A percentile compares a stretch with the other conserved stretches of the same genome.
Evolutionary conservation across 2,113 vertebrate species (phyloP).

Genomic region (Paralichthys olivaceus): DNA sequence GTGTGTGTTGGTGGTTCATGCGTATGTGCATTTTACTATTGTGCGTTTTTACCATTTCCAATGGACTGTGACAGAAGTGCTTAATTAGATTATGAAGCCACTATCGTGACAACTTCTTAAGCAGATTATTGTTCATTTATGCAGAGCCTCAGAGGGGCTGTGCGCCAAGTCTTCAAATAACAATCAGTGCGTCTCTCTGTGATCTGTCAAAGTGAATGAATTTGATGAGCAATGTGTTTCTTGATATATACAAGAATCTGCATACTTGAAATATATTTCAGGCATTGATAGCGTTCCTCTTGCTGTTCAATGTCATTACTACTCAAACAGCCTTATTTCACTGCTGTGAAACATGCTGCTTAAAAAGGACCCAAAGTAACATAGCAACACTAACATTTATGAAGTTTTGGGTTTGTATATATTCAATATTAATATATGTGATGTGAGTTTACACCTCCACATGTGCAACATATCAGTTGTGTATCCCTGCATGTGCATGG

Average conservation of each 20-base stretch:
- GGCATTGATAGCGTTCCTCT: not conserved
- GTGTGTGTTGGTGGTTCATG: conserved; percentile 1
- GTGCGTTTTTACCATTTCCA: conserved; percentile 39
- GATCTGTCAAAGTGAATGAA: conserved; percentile 38
- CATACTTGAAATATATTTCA: conserved; percentile 5
- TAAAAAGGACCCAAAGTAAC: not conserved
- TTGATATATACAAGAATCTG: conserved; percentile 6
- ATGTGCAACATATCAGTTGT: not conserved
- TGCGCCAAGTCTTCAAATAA: conserved; percentile 47
- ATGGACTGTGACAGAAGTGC: conserved; percentile 43
- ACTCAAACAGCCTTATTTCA: not conserved
- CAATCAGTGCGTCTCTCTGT: conserved; percentile 3
- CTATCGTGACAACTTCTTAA: conserved; percentile 40
- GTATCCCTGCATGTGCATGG: not conserved
- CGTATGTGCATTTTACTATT: conserved; percentile 11
- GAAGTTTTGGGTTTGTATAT: not conserved
- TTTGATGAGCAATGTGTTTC: conserved; percentile 9
- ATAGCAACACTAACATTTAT: not conserved
- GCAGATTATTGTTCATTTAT: conserved; percentile 53
- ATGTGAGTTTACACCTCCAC: not conserved
- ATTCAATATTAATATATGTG: not conserved
- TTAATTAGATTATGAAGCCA: conserved; percentile 58
- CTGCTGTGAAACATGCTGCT: conserved; percentile 1
- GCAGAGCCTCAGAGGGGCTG: conserved; percentile 22
- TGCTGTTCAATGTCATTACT: not conserved